Evolutionary conservation across 2,888 invertebrate species (phyloP), one percentile per base, ranked within the genome.

Genomic region (Eupithecia tripunctaria): DNA sequence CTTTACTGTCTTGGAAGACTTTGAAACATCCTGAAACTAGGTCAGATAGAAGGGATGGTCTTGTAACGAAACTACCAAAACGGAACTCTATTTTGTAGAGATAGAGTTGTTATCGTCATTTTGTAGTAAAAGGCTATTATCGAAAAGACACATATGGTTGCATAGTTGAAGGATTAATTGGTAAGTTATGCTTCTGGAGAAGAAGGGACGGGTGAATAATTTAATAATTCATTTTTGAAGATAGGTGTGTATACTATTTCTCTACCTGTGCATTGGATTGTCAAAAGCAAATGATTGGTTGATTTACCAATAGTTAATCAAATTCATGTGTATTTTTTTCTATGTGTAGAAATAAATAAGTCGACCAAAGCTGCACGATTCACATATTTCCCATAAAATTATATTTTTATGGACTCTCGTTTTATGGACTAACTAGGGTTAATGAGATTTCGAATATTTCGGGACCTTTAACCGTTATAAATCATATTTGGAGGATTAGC

Each of bases 21-120:
- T 76, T 76, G 76, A 76, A 75, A 76, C 74, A 68, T 75, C 62
- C 71, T 72, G 73, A 76, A 78, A 76, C 71, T 76, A 56, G 76
- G 78, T 73, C 76, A 76, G 75, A 77, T 75, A 73, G 73, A 67
- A 51, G 25, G 74, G 36, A 8, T 41, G 62, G 47, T 36, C 38
- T 32, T 73, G 67, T 68, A 62, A 68, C 68, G 43, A 21, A 38
- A 66, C 60, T 65, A 29, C n/a, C 71, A 56, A 74, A 74, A 64
- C 8, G 47, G 56, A 68, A 62, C 71, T 74, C 29, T 71, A 74
- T 74, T 51, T 2, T 41, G 36, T 64, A 14, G 25, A 25, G 36
- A 38, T 41, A 64, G 38, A 64, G 64, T 38, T 64, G 38, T 14
- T 38, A 64, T 41, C 38, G 21, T 64, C 14, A 6, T 64, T 25